A percentile compares a stretch with the other conserved stretches of the same genome.
Evolutionary conservation across 2,113 vertebrate species (phyloP).

Genomic region (Prinia subflava): DNA sequence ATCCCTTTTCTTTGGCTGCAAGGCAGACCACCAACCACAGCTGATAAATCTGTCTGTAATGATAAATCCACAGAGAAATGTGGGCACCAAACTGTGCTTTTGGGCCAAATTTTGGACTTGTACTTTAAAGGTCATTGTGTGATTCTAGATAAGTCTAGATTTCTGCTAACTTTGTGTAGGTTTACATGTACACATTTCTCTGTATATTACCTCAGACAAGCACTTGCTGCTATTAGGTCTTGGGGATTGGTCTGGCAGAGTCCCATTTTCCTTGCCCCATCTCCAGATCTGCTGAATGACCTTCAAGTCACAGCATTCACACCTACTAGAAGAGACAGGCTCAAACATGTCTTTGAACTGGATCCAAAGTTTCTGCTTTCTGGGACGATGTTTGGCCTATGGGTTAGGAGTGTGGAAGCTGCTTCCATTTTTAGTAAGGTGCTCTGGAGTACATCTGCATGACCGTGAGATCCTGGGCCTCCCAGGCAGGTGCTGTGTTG

Average conservation of each 20-base stretch:
- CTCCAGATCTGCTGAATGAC: not conserved
- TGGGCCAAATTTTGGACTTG: not conserved
- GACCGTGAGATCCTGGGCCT: not conserved
- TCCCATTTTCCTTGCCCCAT: not conserved
- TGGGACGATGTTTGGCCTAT: not conserved
- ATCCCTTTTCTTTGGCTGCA: not conserved
- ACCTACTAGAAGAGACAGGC: rapidly evolving
- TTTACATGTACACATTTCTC: rapidly evolving
- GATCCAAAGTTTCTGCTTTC: not conserved
- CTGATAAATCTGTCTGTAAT: not conserved
- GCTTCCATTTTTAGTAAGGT: not conserved
- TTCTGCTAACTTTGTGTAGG: not conserved
- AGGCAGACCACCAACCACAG: not conserved
- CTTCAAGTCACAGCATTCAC: not conserved
- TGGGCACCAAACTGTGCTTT: not conserved
- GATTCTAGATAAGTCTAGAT: not conserved
- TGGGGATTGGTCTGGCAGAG: not conserved
- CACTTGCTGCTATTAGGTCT: not conserved
- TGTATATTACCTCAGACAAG: not conserved
- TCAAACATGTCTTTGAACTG: not conserved
- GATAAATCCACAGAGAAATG: not conserved
- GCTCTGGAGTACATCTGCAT: not conserved
- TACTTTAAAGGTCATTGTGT: not conserved
- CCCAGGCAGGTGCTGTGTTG: not conserved
- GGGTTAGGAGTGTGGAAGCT: not conserved